These are phyloP conservation scores for Thaumatotibia leucotreta DNA, from an alignment of 1,140 invertebrate species.

Conservation along the genomic window DNA sequence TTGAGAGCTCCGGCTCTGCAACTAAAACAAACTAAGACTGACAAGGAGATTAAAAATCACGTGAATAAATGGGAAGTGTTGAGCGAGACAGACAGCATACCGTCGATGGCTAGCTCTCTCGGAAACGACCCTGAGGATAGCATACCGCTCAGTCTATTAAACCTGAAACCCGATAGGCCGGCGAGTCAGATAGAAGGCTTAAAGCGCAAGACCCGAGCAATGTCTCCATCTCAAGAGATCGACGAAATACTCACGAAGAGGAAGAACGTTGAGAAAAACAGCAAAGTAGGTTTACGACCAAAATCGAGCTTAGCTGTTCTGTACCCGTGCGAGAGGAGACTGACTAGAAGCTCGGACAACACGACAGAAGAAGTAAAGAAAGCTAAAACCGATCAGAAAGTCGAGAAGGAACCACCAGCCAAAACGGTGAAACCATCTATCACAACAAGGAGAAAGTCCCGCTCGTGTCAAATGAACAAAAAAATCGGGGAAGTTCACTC, in stretches of 20 bases:
- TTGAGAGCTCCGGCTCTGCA: conserved; percentile 58
- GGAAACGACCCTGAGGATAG: conserved; percentile 74
- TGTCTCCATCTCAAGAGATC: conserved; percentile 73
- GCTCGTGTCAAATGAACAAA: conserved; percentile 58
- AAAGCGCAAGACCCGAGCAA: conserved; percentile 69
- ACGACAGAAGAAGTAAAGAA: conserved; percentile 49
- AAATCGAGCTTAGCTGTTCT: conserved; percentile 66
- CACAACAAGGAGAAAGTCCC: conserved; percentile 60
- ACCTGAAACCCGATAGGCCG: conserved; percentile 59
- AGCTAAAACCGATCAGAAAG: conserved; percentile 39
- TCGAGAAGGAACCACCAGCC: conserved; percentile 40
- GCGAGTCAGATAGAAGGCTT: conserved; percentile 56
- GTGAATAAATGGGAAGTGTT: conserved; percentile 77
- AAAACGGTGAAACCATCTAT: conserved; percentile 40
- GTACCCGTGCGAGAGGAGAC: conserved; percentile 56
- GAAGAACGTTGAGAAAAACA: conserved; percentile 53
- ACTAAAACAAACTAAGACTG: conserved; percentile 60
- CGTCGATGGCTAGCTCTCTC: conserved; percentile 66
- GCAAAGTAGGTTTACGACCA: conserved; percentile 55
- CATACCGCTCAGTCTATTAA: conserved; percentile 70
- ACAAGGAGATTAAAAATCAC: conserved; percentile 63
- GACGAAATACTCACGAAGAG: conserved; percentile 72
- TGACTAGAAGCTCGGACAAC: conserved; percentile 57
- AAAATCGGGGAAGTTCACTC: conserved; percentile 58
- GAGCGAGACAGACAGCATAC: conserved; percentile 78